These are phyloP conservation scores for Pao palembangensis DNA, from an alignment of 2,113 vertebrate species.

Conservation along the genomic window DNA sequence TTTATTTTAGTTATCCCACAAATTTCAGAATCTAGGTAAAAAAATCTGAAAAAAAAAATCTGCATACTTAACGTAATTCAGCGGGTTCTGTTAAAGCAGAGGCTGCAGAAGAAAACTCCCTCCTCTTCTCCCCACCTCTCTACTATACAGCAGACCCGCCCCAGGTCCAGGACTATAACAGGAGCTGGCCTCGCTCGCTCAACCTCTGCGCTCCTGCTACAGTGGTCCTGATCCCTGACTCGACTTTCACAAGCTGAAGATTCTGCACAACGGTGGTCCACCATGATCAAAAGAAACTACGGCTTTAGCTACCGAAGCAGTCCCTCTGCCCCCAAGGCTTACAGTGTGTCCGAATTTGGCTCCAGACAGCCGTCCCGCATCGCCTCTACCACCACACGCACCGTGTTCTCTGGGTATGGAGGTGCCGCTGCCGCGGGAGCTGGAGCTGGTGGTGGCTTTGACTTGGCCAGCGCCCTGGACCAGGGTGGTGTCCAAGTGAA, in stretches of 20 bases:
- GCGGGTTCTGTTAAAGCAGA: slow-evolving; percentile 38
- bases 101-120: slow-evolving; percentile 50
- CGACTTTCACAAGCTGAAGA: slow-evolving; percentile 43
- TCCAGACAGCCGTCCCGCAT: slow-evolving; percentile 73
- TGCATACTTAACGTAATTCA: slow-evolving; percentile 58
- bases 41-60: too few relatives aligned
- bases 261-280: slow-evolving; percentile 32
- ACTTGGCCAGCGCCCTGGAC: slow-evolving; percentile 57
- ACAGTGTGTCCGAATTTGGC: slow-evolving; percentile 79
- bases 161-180: slow-evolving; percentile 70
- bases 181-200: slow-evolving; percentile 35
- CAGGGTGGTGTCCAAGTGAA: slow-evolving; percentile 73
- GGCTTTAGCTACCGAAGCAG: slow-evolving; percentile 42
- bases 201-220: slow-evolving; percentile 55
- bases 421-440: slow-evolving; percentile 46
- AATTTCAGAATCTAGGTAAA: too few relatives aligned
- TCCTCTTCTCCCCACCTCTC: slow-evolving; percentile 44
- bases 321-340: slow-evolving; percentile 68
- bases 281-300: slow-evolving; percentile 17
- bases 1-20: too few relatives aligned
- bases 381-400: slow-evolving; percentile 58
- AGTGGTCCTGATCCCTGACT: slow-evolving; percentile 36
- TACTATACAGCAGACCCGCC: slow-evolving; percentile 51
- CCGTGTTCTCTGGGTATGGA: slow-evolving; percentile 62
- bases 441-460: slow-evolving; percentile 51